A percentile compares a stretch with the other conserved stretches of the same genome.
phyloP scores from a whole-genome alignment of 2,113 vertebrate genomes.

The Ardeotis arabs region DNA sequence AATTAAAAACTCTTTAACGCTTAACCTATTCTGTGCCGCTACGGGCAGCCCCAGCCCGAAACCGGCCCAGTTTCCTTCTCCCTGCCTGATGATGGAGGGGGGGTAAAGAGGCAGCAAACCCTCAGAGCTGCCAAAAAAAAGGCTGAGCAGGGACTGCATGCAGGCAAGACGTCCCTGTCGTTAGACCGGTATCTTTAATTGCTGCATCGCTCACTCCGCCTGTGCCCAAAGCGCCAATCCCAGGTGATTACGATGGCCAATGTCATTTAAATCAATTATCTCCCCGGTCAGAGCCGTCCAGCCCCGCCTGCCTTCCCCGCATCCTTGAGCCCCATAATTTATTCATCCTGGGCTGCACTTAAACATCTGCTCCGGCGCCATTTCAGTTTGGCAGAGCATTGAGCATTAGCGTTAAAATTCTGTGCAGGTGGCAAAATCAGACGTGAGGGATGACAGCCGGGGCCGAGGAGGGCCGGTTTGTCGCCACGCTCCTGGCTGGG shows the following conservation, averaged over 20 bases:
- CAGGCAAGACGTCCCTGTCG: neutral
- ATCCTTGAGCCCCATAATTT: slow-evolving; percentile 20
- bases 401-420: slow-evolving; percentile 55
- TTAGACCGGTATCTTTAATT: neutral
- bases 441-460: neutral
- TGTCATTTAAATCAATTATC: slow-evolving; percentile 47
- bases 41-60: accelerated
- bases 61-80: neutral
- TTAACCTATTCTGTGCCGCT: neutral
- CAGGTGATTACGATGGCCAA: neutral
- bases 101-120: neutral
- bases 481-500: no score
- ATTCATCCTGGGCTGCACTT: slow-evolving; percentile 38
- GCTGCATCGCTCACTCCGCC: neutral
- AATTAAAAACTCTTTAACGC: neutral
- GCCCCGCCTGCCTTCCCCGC: neutral
- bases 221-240: neutral
- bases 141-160: neutral
- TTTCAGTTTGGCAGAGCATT: slow-evolving; percentile 23
- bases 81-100: neutral
- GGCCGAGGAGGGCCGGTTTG: neutral
- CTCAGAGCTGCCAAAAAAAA: neutral
- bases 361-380: slow-evolving; percentile 36
- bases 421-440: slow-evolving; percentile 27
- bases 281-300: neutral